These are phyloP conservation scores for Corythoichthys intestinalis DNA, from an alignment of 2,113 vertebrate species.

Conservation along the genomic window DNA sequence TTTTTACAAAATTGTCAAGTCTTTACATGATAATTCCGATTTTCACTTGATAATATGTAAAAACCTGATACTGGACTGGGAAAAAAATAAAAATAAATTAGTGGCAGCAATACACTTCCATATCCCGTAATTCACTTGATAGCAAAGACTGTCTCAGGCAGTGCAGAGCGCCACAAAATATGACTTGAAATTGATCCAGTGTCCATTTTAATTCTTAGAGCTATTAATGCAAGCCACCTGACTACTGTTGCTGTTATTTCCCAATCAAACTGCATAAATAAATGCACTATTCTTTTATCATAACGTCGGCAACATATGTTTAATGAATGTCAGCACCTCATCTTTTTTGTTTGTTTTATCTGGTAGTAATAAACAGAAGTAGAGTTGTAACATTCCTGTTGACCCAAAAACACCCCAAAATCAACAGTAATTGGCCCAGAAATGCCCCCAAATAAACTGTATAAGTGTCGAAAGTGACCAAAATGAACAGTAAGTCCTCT, in stretches of 20 bases:
- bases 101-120: no score
- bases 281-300: not conserved
- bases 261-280: not conserved
- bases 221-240: not conserved
- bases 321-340: not conserved
- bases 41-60: no score
- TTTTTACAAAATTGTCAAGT: no score
- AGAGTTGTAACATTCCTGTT: not conserved
- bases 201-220: slow-evolving; percentile 1
- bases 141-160: not conserved
- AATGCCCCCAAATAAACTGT: no score
- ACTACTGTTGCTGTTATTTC: not conserved
- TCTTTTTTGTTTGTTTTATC: no score
- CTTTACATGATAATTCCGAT: no score
- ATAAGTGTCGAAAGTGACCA: no score
- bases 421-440: no score
- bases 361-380: not conserved
- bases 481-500: no score
- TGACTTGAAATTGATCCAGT: slow-evolving; percentile 2
- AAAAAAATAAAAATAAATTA: no score
- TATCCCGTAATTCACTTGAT: not conserved
- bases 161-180: slow-evolving; percentile 2
- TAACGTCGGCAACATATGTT: not conserved
- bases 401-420: no score
- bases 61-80: no score